Conservation (phyloP, 2,797 vertebrate genomes). For the Clarias pachynema region DNA sequence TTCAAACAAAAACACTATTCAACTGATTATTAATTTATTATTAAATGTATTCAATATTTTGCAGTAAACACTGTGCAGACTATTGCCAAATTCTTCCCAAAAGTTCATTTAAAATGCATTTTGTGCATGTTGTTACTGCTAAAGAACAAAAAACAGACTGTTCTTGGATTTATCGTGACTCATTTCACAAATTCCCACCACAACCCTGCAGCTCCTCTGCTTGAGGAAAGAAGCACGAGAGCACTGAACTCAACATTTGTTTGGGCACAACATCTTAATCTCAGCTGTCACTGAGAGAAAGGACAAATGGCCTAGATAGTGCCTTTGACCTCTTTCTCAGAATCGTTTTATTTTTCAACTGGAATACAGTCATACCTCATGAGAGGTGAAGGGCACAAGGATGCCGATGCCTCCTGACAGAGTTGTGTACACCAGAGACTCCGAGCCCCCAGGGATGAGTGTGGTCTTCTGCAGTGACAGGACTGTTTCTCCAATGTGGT, state of each 20-base stretch:
- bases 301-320: background rate
- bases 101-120: background rate
- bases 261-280: background rate
- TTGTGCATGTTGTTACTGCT: background rate
- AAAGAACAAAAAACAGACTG: background rate
- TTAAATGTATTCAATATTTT: too few species aligned
- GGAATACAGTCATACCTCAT: constrained; percentile 79
- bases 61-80: background rate
- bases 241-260: background rate
- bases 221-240: background rate
- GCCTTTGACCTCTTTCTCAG: background rate
- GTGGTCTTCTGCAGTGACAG: constrained; percentile 97
- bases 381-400: constrained; percentile 95
- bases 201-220: background rate
- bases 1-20: too few species aligned
- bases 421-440: constrained; percentile 96
- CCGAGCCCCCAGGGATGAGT: constrained; percentile 93
- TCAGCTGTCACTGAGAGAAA: background rate
- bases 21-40: too few species aligned
- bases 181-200: background rate
- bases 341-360: background rate
- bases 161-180: background rate
- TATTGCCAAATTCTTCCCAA: background rate
- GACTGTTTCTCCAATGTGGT: constrained; percentile 94
- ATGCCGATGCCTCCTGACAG: constrained; percentile 96